Percentiles rank a stretch among this genome's conserved stretches.
Conservation (phyloP, 2,888 invertebrate species). For the Synanthedon vespiformis region DNA sequence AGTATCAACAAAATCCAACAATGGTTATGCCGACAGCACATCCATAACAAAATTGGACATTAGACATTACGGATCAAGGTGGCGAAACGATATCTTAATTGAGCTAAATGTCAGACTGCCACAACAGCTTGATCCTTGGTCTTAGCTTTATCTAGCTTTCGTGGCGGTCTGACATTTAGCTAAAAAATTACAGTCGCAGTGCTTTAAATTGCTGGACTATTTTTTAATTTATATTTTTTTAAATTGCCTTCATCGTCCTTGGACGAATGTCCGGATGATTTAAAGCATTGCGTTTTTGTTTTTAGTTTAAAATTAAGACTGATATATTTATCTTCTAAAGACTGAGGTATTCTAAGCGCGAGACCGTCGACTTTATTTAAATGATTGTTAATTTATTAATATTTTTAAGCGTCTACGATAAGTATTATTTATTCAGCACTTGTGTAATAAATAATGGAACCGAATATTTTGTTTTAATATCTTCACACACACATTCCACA, state of each 20-base stretch:
- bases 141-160: conserved; percentile 39
- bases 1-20: neutral
- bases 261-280: conserved; percentile 27
- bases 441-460: conserved; percentile 24
- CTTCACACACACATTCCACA: no score
- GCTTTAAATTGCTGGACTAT: conserved; percentile 44
- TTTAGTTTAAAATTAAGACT: neutral
- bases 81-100: conserved; percentile 27
- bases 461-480: neutral
- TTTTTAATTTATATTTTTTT: conserved; percentile 7
- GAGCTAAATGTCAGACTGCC: conserved; percentile 65
- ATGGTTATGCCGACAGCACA: conserved; percentile 28
- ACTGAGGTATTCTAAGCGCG: conserved; percentile 47
- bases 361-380: conserved; percentile 62
- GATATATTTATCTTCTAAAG: conserved; percentile 29
- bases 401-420: conserved; percentile 38
- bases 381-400: conserved; percentile 45
- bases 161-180: conserved; percentile 68
- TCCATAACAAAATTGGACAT: conserved; percentile 57
- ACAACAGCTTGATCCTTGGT: conserved; percentile 50
- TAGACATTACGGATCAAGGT: conserved; percentile 52
- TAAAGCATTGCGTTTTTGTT: conserved; percentile 30
- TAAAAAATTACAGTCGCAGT: conserved; percentile 31
- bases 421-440: conserved; percentile 65
- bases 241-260: conserved; percentile 20